phyloP scores from a whole-genome alignment of 2,797 vertebrate species.

The Carcharodon carcharias region DNA sequence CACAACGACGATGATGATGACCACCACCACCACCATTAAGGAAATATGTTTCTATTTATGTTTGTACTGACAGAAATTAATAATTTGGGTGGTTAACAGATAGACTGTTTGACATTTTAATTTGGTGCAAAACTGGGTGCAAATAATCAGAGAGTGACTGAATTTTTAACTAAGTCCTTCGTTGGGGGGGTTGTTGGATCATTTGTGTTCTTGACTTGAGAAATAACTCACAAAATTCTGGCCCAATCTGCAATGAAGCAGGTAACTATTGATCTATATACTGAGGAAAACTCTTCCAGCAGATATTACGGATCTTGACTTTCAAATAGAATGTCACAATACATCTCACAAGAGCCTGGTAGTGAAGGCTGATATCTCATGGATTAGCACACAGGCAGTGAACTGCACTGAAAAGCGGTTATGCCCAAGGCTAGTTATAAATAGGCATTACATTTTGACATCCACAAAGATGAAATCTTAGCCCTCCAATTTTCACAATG shows the following conservation, averaged over 20 bases:
- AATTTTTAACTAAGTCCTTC: neutral
- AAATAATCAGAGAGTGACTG: neutral
- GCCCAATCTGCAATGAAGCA: neutral
- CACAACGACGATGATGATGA: too few relatives aligned
- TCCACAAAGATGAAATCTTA: neutral
- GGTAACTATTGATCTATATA: neutral
- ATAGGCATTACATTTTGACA: neutral
- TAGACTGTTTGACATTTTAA: neutral
- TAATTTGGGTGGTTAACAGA: neutral
- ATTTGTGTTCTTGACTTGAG: neutral
- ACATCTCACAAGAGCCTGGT: neutral
- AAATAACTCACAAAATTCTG: neutral
- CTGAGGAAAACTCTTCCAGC: neutral
- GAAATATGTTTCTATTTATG: neutral
- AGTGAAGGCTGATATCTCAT: conserved; percentile 21
- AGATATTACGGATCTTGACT: neutral
- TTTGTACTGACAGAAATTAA: neutral
- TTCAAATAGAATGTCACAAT: neutral
- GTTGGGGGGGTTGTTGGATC: neutral
- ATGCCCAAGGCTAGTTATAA: conserved; percentile 12
- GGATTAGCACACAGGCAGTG: conserved; percentile 11
- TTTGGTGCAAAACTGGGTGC: neutral
- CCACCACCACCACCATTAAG: neutral
- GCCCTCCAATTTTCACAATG: neutral
- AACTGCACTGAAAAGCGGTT: neutral